Evolutionary conservation across 2,113 vertebrate genomes (phyloP).

Genomic region (Gobio gobio): DNA sequence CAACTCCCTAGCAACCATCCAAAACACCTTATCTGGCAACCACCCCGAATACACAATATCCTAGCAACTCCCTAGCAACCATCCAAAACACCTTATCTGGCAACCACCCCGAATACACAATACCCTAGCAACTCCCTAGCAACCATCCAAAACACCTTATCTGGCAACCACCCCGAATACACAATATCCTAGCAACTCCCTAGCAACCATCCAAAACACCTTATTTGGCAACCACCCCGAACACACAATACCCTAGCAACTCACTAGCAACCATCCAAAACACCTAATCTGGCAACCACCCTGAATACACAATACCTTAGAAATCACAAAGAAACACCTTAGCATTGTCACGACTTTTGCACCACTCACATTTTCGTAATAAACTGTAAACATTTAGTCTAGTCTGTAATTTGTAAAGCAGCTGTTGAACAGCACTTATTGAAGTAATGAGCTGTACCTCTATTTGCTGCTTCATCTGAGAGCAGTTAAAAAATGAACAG

Average conservation of each 20-base stretch:
- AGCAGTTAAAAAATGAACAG: slow-evolving; percentile 17
- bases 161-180: not conserved
- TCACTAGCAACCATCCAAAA: not conserved
- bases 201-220: not conserved
- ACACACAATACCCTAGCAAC: not conserved
- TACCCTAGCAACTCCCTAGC: not conserved
- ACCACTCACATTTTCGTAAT: not conserved
- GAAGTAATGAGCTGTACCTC: slow-evolving; percentile 22
- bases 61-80: not conserved
- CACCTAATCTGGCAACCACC: not conserved
- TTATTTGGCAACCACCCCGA: not conserved
- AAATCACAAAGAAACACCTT: not conserved
- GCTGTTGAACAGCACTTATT: slow-evolving; percentile 35
- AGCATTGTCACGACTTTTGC: not conserved
- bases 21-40: not conserved
- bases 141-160: not conserved
- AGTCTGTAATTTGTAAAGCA: slow-evolving; percentile 27
- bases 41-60: not conserved
- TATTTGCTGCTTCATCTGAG: slow-evolving; percentile 15
- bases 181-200: not conserved
- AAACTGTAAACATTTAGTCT: not conserved
- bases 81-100: too few relatives aligned
- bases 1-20: not conserved
- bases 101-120: not conserved
- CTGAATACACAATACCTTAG: not conserved